Evolutionary conservation across 2,113 vertebrate genomes (phyloP).

Genomic region (Epinephelus fuscoguttatus): DNA sequence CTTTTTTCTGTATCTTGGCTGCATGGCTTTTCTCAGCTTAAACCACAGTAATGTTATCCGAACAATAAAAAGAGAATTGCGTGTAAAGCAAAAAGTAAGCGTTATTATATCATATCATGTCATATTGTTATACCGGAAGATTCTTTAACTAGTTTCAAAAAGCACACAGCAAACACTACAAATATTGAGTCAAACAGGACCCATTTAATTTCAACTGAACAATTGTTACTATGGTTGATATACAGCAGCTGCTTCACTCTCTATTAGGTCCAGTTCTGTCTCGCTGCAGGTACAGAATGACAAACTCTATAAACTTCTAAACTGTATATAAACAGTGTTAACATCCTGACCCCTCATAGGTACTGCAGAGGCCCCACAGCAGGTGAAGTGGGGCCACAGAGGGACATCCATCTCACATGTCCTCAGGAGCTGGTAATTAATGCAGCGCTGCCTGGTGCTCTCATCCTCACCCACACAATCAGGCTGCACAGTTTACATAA

Average conservation of each 20-base stretch:
- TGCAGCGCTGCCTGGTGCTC: constrained; percentile 10
- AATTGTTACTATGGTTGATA: not conserved
- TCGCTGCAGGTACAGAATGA: not conserved
- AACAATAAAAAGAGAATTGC: not conserved
- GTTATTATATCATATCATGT: not conserved
- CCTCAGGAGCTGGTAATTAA: constrained; percentile 39
- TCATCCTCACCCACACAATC: constrained; percentile 42
- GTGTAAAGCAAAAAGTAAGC: not conserved
- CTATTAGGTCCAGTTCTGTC: not conserved
- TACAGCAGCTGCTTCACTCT: not conserved
- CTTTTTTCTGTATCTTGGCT: not conserved
- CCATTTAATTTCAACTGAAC: not conserved
- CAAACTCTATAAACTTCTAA: not conserved
- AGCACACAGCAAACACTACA: not conserved
- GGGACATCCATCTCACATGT: constrained; percentile 8
- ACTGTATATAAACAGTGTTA: not conserved
- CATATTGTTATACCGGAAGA: not conserved
- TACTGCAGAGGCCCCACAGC: not conserved
- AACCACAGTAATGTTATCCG: not conserved
- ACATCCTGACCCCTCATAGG: not conserved
- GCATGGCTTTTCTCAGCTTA: not conserved
- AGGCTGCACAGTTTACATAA: constrained; percentile 19
- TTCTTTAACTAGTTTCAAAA: not conserved
- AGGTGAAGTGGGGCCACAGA: constrained; percentile 14
- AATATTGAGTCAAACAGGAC: not conserved